Base-by-base conservation (phyloP, 2,888 invertebrate species). In the Drosophila ezoana region DNA sequence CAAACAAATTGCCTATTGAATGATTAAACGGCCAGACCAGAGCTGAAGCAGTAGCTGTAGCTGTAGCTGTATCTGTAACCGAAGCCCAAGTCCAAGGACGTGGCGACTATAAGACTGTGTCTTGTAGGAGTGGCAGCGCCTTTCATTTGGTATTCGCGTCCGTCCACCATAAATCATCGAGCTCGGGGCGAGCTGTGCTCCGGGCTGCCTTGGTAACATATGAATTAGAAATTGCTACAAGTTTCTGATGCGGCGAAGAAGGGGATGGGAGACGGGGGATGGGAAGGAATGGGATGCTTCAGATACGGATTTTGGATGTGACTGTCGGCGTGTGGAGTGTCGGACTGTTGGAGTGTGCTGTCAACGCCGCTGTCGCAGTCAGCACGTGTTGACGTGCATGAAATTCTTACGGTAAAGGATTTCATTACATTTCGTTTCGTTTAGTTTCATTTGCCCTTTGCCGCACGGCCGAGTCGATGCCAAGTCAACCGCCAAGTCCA, bases 331-430 rank as follows among this genome's bases (percentile, higher is more conserved):
- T 56, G 28, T 14, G 28, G 35, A 28, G 54, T 16, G 52, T 28
- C 28, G 8, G 28, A 28, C 28, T 43, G 58, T 10, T 18, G 35
- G 62, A n/a, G 62, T 43, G 48, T 54, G 61, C 81, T 84, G 84
- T 81, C 87, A 81, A 74, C 81, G 67, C 70, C 40, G 48, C 60
- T 75, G 79, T 73, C 83, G 71, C 68, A 57, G 51, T 68, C 70
- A 68, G 83, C 79, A 85, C 85, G 87, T 87, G 87, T 85, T 86
- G 86, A 86, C 76, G 87, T 85, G 89, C 90, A 87, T 87, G 79
- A 90, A 90, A 89, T 88, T 88, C 81, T 84, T 90, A 86, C 78
- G 89, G 87, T 77, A 89, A 88, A 89, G 87, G 81, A 88, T 89
- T 88, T 74, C 77, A 83, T 76, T 83, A 77, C 76, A 76, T 78